Percentiles rank a stretch among this genome's conserved stretches.
Conservation (phyloP, 2,888 invertebrate species). For the Drosophila cognata region DNA sequence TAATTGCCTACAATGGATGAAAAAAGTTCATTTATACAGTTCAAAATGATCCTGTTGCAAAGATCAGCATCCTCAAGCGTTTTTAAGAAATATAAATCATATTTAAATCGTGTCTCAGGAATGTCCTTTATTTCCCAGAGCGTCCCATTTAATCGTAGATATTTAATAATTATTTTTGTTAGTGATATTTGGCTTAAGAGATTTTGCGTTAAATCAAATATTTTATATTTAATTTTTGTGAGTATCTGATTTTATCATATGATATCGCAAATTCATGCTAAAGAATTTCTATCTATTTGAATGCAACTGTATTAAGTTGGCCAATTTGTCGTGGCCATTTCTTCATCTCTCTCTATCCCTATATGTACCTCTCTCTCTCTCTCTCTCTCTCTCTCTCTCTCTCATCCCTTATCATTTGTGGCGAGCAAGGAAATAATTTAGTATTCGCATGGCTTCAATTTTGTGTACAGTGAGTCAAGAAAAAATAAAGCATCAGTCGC, state of each 20-base stretch:
- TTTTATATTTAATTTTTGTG: neutral
- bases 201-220: neutral
- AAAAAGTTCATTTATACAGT: neutral
- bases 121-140: neutral
- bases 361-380: neutral
- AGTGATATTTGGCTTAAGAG: neutral
- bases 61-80: neutral
- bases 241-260: neutral
- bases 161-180: neutral
- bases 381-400: neutral
- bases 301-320: constrained; percentile 6
- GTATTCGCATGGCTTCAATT: constrained; percentile 60
- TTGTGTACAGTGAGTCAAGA: constrained; percentile 9
- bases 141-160: too few relatives aligned
- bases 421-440: constrained; percentile 27
- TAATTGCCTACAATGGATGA: neutral
- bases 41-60: neutral
- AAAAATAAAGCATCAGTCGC: constrained; percentile 58
- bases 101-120: neutral
- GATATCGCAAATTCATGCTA: neutral
- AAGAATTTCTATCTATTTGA: constrained; percentile 16
- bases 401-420: constrained; percentile 17
- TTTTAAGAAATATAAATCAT: neutral
- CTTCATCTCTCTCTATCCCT: neutral
- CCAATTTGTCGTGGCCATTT: constrained; percentile 21